Percentiles rank a stretch among this genome's conserved stretches.
phyloP scores from a whole-genome alignment of 2,888 invertebrate genomes.

The Ophion obscuratus region DNA sequence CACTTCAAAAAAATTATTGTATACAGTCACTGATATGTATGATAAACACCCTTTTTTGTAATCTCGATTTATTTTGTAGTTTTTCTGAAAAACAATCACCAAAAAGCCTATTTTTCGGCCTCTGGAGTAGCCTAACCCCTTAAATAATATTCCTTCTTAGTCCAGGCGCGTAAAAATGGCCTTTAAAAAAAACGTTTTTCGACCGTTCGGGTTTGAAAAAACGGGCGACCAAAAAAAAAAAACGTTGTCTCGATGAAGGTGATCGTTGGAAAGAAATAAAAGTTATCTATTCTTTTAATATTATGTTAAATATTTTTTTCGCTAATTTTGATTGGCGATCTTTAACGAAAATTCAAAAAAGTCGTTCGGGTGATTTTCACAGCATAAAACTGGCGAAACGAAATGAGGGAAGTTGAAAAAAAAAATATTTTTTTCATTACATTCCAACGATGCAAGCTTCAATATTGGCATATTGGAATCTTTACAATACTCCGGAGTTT shows the following conservation, averaged over 20 bases:
- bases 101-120: too few species aligned
- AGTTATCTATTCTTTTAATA: background rate
- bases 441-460: background rate
- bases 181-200: too few species aligned
- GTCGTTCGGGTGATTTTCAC: background rate
- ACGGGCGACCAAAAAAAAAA: background rate
- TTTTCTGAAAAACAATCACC: too few species aligned
- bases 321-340: background rate
- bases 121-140: too few species aligned
- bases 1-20: too few species aligned
- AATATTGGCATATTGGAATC: background rate
- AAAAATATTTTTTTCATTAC: background rate
- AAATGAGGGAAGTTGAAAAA: background rate
- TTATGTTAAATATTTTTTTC: background rate
- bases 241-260: background rate
- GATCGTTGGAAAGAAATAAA: background rate
- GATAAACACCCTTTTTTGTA: too few species aligned
- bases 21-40: too few species aligned
- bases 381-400: background rate
- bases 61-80: too few species aligned
- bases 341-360: background rate
- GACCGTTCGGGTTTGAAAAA: background rate
- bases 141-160: background rate
- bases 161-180: background rate
- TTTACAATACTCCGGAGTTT: constrained; percentile 14